phyloP scores from a whole-genome alignment of 2,113 vertebrate genomes.

The Eurypyga helias region DNA sequence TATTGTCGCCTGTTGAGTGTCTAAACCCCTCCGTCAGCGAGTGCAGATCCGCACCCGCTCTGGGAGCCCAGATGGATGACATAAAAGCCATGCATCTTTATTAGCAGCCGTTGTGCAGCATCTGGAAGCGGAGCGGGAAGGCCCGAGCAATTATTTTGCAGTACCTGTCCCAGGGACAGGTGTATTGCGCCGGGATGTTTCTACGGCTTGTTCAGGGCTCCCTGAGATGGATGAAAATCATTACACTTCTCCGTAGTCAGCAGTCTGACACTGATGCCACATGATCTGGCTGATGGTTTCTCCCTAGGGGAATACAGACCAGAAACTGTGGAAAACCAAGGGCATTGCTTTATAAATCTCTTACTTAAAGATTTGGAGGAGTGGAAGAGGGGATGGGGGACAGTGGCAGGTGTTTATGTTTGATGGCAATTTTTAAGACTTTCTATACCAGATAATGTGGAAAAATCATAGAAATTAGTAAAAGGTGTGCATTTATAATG shows the following conservation, averaged over 20 bases:
- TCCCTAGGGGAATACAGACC: background rate
- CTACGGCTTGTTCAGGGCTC: background rate
- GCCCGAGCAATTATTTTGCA: background rate
- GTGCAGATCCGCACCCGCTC: background rate
- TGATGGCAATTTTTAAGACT: background rate
- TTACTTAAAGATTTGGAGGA: background rate
- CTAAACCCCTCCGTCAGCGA: background rate
- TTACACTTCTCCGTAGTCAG: background rate
- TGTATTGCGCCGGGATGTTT: background rate
- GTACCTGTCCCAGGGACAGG: conserved; percentile 17
- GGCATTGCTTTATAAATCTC: background rate
- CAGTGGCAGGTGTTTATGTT: background rate
- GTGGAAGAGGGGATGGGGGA: no score
- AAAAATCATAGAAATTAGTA: background rate
- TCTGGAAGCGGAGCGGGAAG: background rate
- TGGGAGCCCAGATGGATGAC: background rate
- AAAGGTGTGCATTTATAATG: background rate
- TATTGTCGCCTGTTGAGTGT: background rate
- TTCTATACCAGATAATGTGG: background rate
- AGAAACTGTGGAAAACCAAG: background rate
- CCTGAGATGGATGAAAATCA: conserved; percentile 43
- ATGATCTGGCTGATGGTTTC: background rate
- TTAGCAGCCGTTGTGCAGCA: background rate
- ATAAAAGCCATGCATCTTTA: background rate
- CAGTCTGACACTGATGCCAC: background rate